phyloP scores from a whole-genome alignment of 2,797 vertebrate species.

The Adelosebastes latens region DNA sequence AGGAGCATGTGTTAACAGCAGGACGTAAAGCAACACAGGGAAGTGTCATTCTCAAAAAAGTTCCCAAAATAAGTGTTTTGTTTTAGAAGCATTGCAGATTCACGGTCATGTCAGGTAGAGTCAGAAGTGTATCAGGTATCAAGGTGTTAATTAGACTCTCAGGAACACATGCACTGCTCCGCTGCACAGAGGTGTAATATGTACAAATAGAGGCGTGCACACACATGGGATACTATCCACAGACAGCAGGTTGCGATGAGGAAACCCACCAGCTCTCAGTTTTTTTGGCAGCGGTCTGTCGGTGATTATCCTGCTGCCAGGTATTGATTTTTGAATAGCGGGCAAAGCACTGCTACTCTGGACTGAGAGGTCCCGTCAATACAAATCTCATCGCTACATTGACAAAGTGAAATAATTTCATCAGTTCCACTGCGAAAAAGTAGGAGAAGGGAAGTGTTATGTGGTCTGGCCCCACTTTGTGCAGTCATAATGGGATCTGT shows the following conservation, averaged over 20 bases:
- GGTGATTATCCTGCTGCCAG: slow-evolving; percentile 56
- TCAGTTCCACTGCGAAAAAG: slow-evolving; percentile 40
- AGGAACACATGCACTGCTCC: background rate
- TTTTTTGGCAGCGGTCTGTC: slow-evolving; percentile 14
- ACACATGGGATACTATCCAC: background rate
- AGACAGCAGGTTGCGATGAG: background rate
- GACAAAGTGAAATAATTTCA: slow-evolving; percentile 60
- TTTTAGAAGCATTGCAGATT: background rate
- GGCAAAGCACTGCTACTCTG: slow-evolving; percentile 41
- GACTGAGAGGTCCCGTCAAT: slow-evolving; percentile 58
- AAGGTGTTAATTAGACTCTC: background rate
- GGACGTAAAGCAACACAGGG: background rate
- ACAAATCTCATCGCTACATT: slow-evolving; percentile 55
- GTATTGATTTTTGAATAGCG: slow-evolving; percentile 59
- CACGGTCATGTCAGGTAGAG: background rate
- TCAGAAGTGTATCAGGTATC: background rate
- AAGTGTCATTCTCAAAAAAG: background rate
- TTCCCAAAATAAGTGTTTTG: background rate
- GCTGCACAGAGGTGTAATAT: background rate
- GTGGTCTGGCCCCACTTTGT: background rate
- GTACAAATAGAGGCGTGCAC: background rate
- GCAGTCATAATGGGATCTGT: background rate
- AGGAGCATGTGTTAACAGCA: background rate
- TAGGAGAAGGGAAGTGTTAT: background rate
- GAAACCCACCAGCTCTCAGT: slow-evolving; percentile 3